Evolutionary conservation across 1,140 invertebrate species (phyloP), one percentile per base, ranked within the genome.

Genomic region (Hycleus phaleratus): DNA sequence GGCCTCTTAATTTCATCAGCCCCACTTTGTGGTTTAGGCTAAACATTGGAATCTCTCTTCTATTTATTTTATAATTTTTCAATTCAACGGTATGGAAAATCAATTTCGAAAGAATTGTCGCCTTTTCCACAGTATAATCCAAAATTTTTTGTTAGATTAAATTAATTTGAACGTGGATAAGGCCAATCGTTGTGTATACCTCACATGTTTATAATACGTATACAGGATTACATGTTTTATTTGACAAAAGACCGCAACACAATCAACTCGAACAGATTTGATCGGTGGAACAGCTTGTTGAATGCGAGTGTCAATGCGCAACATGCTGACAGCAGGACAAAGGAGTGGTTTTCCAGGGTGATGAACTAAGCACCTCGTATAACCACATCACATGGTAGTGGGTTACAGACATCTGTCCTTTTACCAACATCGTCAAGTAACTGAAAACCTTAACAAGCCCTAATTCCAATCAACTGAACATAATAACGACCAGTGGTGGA

Each of bases 321-420:
- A 52, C 44, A 59, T 55, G 65, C 61, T 68, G 68, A 70, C 68
- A 68, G 62, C 47, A 54, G 65, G 67, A 70, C 68, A 70, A 70
- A 70, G 57, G 63, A 68, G 65, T 65, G 67, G 68, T 68, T 70
- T 70, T 70, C 68, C 68, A 68, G 68, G 63, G 68, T 70, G 68
- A 70, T 70, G 68, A 70, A 68, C 68, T 68, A 63, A 70, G 67
- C 68, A 65, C 68, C 65, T 68, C 60, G 56, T 55, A 47, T 60
- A 55, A 49, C 58, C 53, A 43, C 52, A 48, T 60, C 43, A 45
- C 40, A 50, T 32, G 32, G 32, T 32, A 32, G 32, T 32, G 32
- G 32, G 32, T 32, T 32, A 32, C 32, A 32, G 32, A 32, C 32
- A 32, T 32, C 32, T 32, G 32, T 32, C 32, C 32, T 32, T 32